These are phyloP conservation scores for Okapia johnstoni DNA, from an alignment of 2,113 vertebrate species.

Conservation along the genomic window DNA sequence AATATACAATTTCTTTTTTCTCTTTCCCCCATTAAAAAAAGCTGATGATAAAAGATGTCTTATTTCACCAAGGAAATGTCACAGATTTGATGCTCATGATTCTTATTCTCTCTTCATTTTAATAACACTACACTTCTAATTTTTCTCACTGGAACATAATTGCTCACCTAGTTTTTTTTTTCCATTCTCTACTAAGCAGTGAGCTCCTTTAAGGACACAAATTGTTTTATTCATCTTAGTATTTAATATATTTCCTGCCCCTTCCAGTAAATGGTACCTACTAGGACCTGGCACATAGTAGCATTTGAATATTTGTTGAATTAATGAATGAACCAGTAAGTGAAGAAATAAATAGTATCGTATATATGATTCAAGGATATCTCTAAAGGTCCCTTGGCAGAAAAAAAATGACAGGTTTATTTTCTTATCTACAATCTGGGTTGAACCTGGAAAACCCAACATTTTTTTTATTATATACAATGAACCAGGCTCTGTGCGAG, in stretches of 20 bases:
- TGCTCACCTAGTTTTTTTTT: not conserved
- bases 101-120: not conserved
- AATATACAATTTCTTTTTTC: not conserved
- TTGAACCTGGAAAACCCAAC: not conserved
- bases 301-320: not conserved
- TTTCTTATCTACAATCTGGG: not conserved
- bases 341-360: not conserved
- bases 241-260: not conserved
- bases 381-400: not conserved
- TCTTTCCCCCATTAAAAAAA: not conserved
- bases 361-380: not conserved
- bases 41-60: not conserved
- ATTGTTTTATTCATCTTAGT: not conserved
- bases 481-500: not conserved
- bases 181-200: not conserved
- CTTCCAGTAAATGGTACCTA: not conserved
- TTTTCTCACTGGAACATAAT: not conserved
- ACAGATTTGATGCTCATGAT: not conserved
- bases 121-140: not conserved
- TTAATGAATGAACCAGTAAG: not conserved
- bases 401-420: not conserved
- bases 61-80: not conserved
- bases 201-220: not conserved
- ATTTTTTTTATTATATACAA: not conserved
- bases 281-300: not conserved